Percentiles rank a stretch among this genome's conserved stretches.
Conservation (phyloP, 2,113 vertebrate species). For the Anolis sagrei region DNA sequence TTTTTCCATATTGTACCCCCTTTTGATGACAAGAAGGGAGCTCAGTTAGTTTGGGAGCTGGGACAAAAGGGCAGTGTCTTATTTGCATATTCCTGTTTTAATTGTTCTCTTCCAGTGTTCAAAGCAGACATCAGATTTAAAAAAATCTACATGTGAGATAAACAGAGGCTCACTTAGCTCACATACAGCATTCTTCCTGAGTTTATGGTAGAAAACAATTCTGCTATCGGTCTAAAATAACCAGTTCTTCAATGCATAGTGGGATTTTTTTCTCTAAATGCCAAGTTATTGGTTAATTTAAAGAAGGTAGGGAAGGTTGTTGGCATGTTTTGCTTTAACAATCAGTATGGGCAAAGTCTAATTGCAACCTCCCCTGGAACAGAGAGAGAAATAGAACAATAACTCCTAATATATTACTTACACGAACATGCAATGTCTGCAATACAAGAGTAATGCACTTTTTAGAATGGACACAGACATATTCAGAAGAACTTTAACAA, state of each 20-base stretch:
- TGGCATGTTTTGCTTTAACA: neutral
- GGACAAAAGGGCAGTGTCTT: neutral
- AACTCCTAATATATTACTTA: neutral
- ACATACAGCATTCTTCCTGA: neutral
- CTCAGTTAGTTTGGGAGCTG: neutral
- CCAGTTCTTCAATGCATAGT: neutral
- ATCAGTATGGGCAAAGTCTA: conserved; percentile 5
- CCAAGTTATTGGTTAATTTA: neutral
- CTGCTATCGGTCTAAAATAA: neutral
- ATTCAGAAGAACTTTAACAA: neutral
- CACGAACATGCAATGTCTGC: neutral
- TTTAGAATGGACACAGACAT: conserved; percentile 19
- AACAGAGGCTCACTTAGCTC: neutral
- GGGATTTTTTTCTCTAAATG: neutral
- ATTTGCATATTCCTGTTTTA: neutral
- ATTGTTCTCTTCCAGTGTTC: neutral
- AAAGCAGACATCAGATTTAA: neutral
- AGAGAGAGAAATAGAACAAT: conserved; percentile 21
- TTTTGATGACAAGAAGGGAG: neutral
- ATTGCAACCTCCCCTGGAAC: conserved; percentile 12
- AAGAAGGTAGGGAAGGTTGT: neutral
- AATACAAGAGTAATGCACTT: neutral
- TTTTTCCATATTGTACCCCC: neutral
- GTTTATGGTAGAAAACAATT: neutral
- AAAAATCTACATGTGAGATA: neutral